Conservation (phyloP, 1,140 invertebrate species). For the Zaprionus lachaisei region DNA sequence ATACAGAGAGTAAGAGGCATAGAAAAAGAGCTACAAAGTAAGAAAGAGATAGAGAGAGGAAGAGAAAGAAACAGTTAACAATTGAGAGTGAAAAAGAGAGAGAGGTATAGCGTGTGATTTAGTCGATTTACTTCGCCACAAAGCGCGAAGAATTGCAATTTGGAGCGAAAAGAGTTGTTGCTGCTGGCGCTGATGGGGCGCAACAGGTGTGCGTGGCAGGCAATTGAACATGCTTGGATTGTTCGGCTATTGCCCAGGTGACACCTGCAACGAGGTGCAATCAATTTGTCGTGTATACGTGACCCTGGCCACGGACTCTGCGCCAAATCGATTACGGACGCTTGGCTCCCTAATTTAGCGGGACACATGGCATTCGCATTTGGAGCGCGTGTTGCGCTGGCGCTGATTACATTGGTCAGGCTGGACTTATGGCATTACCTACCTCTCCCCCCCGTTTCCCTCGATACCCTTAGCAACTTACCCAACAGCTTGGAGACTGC, state of each 20-base stretch:
- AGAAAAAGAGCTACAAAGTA: background rate
- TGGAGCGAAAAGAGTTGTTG: constrained; percentile 40
- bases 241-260: constrained; percentile 53
- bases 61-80: background rate
- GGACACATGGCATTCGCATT: constrained; percentile 73
- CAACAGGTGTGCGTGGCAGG: constrained; percentile 65
- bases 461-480: constrained; percentile 85
- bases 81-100: background rate
- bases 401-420: constrained; percentile 71
- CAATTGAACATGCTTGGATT: constrained; percentile 20
- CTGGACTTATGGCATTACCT: constrained; percentile 8
- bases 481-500: constrained; percentile 95
- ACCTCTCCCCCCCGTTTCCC: too few relatives aligned
- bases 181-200: constrained; percentile 10
- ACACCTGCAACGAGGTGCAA: constrained; percentile 49
- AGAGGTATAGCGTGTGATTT: background rate
- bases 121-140: constrained; percentile 7
- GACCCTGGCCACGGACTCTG: constrained; percentile 45
- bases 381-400: constrained; percentile 67
- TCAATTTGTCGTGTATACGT: constrained; percentile 80
- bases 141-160: constrained; percentile 48
- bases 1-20: background rate
- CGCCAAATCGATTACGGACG: constrained; percentile 73
- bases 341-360: constrained; percentile 56
- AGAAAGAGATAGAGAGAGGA: background rate